Base-by-base conservation (phyloP, 2,888 invertebrate genomes). In the Mechanitis mazaeus region DNA sequence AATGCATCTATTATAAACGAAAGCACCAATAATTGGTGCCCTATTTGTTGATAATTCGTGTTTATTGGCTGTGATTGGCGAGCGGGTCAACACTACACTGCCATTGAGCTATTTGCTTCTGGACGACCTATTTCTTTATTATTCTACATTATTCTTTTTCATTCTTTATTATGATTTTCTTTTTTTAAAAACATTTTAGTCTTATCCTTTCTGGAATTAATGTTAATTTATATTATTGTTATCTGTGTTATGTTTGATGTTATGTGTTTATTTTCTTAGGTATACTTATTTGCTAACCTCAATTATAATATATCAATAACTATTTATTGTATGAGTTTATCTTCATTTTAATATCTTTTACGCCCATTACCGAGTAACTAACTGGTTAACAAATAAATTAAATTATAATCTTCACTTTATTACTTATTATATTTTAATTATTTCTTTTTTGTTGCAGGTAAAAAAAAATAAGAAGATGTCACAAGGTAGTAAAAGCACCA, bases 11-110 rank as follows among this genome's bases (percentile, higher is more conserved):
- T 20, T 20, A 20, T 20, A 47, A 64, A 62, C 46, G 45, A 35
- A 35, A 57, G 57, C 55, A 54, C 61, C 64, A 60, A 63, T 64
- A 65, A 69, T 70, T 68, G 71, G 59, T 68, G 71, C 61, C 71
- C 71, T 63, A 71, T 64, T 70, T 79, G 82, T 75, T 72, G 78
- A 76, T 86, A 84, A 86, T 88, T 84, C 83, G 81, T 77, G 73
- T 85, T 85, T 81, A 86, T 87, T 84, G 83, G 77, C 80, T 68
- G 84, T 84, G 87, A 88, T 89, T 88, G 87, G 80, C 74, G 74
- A 72, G 74, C 79, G 80, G 85, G 87, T 87, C 87, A 81, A 71
- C 75, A 68, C 67, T 65, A 72, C 79, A 64, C 64, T 78, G 78
- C 76, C 71, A 78, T 78, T 76, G 76, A 79, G 71, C 79, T 79